Base-by-base conservation (phyloP, 2,797 vertebrate species). In the Lutjanus campechanus region DNA sequence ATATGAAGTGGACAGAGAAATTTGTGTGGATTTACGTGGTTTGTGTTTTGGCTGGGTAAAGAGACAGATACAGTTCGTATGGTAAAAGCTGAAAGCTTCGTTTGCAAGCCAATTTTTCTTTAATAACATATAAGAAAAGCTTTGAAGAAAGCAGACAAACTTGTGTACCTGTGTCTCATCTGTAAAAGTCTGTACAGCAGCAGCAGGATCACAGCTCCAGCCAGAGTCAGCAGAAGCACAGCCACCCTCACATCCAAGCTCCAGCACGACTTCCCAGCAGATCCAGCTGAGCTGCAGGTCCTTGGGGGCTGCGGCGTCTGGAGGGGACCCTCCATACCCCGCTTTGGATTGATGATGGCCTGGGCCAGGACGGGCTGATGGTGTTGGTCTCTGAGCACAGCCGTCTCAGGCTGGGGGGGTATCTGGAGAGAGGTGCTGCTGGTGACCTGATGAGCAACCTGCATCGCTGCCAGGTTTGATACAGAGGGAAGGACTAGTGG, bases 111-210 rank as follows among this genome's bases (percentile, higher is more conserved):
- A 36, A 5, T 36, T 36, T 36, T 36, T 4, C 15, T 22, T 22
- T 22, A 2, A 50, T 41, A 51, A 12, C 40, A 61, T 1, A 25
- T 5, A 10, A 11, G 10, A 11, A 25, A 0, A 60, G 13, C 4
- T 2, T 8, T 20, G 49, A 43, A 67, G 19, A 43, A 53, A 67
- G 49, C 9, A 69, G 20, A 59, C 13, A 0, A n/a, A 36, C 29
- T 36, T 36, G 29, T 36, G 29, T 36, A 92, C 94, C 91, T 94
- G 90, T 95, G 93, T 70, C 93, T 89, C 17, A 95, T 88, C 88
- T 91, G 88, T 17, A 96, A 69, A 2, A 95, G 89, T 49, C 85
- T 87, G 79, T 94, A 95, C 4, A 96, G 77, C 71, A 96, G 92
- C 47, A 91, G 81, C 67, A 96, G 88, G 69, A 96, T 92, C 7